These are phyloP conservation scores for Tipula helvola DNA, from an alignment of 2,888 invertebrate genomes.

Conservation along the genomic window DNA sequence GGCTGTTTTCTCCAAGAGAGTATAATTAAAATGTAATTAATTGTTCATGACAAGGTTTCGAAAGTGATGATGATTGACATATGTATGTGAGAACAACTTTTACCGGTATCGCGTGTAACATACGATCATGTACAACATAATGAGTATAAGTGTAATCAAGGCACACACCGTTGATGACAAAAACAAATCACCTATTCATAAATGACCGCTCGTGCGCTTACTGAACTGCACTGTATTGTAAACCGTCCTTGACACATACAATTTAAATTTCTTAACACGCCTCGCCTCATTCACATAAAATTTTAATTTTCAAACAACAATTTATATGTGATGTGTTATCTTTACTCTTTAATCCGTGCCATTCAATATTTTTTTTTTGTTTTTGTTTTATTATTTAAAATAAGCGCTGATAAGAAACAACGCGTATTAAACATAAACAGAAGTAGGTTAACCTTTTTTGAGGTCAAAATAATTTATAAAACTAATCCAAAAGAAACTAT, in stretches of 20 bases:
- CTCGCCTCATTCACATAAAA: neutral
- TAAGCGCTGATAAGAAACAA: neutral
- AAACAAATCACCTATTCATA: neutral
- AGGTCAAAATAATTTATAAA: neutral
- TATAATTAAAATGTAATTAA: neutral
- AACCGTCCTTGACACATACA: neutral
- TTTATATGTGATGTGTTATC: neutral
- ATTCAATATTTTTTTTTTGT: neutral
- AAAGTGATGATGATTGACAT: neutral
- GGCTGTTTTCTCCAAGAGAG: neutral
- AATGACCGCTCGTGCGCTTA: neutral
- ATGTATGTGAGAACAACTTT: neutral
- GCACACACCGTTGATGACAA: neutral
- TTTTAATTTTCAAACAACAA: neutral
- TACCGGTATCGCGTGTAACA: neutral
- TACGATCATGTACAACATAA: neutral
- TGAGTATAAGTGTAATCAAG: neutral
- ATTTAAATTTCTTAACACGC: neutral
- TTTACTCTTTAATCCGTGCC: neutral
- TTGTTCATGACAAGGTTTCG: neutral
- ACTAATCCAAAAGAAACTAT: neutral
- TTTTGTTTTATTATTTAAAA: neutral
- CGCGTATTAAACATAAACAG: neutral
- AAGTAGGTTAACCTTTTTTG: neutral
- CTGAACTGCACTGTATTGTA: neutral